These are phyloP conservation scores for Helicorthomorpha holstii DNA, from an alignment of 1,140 invertebrate genomes.

Conservation along the genomic window DNA sequence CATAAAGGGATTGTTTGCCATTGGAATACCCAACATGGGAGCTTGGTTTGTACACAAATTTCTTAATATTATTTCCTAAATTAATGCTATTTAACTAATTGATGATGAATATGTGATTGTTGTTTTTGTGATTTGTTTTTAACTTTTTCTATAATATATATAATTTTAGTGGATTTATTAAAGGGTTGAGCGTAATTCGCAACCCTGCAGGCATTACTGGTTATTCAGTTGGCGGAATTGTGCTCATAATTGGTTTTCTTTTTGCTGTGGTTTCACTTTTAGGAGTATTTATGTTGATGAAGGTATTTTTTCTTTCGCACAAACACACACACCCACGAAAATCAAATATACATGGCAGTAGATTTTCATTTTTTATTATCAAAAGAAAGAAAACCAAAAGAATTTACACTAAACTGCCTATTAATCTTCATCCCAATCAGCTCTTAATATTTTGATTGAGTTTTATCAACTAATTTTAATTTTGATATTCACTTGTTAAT, in stretches of 20 bases:
- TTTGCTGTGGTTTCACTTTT: constrained; percentile 52
- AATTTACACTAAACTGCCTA: too few species aligned
- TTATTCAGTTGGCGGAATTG: constrained; percentile 46
- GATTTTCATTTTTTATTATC: too few species aligned
- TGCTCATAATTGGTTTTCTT: constrained; percentile 50
- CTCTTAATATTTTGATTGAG: too few species aligned
- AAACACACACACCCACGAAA: too few species aligned
- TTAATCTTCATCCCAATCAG: too few species aligned
- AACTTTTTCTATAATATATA: neutral
- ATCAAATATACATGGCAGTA: too few species aligned
- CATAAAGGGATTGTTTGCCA: constrained; percentile 66
- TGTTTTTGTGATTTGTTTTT: neutral
- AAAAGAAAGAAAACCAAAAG: too few species aligned
- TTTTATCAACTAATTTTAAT: too few species aligned
- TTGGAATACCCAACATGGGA: constrained; percentile 61
- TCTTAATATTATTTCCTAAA: neutral
- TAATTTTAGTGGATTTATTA: constrained; percentile 10
- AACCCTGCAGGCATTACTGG: constrained; percentile 1
- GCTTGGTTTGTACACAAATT: constrained; percentile 56
- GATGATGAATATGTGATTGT: neutral
- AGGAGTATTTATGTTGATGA: constrained; percentile 64
- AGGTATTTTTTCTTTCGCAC: too few species aligned
- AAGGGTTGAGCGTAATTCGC: constrained; percentile 4
- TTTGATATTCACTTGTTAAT: too few species aligned
- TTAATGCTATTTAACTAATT: too few species aligned